Percentiles rank a stretch among this genome's conserved stretches.
These are phyloP conservation scores for Acheta domesticus DNA, from an alignment of 2,888 invertebrate species.

Conservation along the genomic window DNA sequence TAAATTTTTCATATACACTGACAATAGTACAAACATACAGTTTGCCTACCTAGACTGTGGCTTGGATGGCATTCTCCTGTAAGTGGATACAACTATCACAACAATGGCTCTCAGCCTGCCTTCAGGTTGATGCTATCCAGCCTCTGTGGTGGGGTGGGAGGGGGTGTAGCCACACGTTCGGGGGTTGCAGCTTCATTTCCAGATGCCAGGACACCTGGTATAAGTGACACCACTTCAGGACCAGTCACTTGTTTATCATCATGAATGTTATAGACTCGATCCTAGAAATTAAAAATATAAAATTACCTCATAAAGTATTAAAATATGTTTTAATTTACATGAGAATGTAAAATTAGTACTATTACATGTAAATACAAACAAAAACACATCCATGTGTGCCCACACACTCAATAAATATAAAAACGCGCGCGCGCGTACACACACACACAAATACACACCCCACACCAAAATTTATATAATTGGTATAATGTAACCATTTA, in stretches of 20 bases:
- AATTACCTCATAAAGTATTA: background rate
- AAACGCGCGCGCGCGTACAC: too few relatives aligned
- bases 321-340: background rate
- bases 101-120: constrained; percentile 35
- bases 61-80: background rate
- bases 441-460: too few relatives aligned
- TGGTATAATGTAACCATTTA: too few relatives aligned
- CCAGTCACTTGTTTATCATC: constrained; percentile 46
- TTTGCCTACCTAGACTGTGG: constrained; percentile 11
- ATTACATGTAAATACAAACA: background rate
- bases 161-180: constrained; percentile 53
- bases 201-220: constrained; percentile 59
- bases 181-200: constrained; percentile 54
- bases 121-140: constrained; percentile 52
- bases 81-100: constrained; percentile 4
- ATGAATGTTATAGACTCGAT: constrained; percentile 55
- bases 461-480: too few relatives aligned
- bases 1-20: constrained; percentile 18
- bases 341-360: background rate
- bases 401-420: too few relatives aligned
- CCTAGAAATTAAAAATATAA: constrained; percentile 47
- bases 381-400: too few relatives aligned
- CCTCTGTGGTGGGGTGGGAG: constrained; percentile 53
- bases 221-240: constrained; percentile 66
- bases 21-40: background rate